Evolutionary conservation across 2,797 vertebrate genomes (phyloP).

Genomic region (Threskiornis aethiopicus): DNA sequence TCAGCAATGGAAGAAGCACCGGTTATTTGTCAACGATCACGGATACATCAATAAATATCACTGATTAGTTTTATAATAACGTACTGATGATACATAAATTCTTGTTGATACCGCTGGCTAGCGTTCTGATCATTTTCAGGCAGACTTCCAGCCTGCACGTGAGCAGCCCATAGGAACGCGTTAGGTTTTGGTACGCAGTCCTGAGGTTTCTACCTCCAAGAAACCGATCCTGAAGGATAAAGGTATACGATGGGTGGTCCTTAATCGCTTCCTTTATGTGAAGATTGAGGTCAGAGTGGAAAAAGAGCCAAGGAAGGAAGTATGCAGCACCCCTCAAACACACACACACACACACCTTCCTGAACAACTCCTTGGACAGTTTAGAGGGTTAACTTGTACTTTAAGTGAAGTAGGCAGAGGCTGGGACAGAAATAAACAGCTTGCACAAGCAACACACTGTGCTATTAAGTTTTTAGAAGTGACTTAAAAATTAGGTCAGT

Average conservation of each 20-base stretch:
- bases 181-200: not conserved
- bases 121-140: not conserved
- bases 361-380: not conserved
- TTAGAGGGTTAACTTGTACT: not conserved
- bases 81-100: not conserved
- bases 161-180: not conserved
- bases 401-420: not conserved
- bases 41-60: not conserved
- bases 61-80: not conserved
- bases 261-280: slow-evolving; percentile 47
- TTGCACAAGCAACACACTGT: slow-evolving; percentile 31
- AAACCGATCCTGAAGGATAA: slow-evolving; percentile 42
- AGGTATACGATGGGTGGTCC: slow-evolving; percentile 39
- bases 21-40: not conserved
- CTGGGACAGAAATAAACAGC: slow-evolving; percentile 35
- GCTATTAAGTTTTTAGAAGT: slow-evolving; percentile 42
- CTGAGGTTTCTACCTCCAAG: slow-evolving; percentile 36
- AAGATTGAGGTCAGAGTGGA: slow-evolving; percentile 31
- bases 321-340: slow-evolving; percentile 9
- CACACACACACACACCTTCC: slow-evolving; percentile 1
- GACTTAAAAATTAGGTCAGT: slow-evolving; percentile 65
- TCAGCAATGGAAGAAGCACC: not conserved
- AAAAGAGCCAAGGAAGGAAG: slow-evolving; percentile 56
- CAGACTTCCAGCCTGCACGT: not conserved
- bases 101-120: not conserved